These are phyloP conservation scores for Oreochromis niloticus DNA, from an alignment of 2,113 vertebrate species.

Conservation along the genomic window DNA sequence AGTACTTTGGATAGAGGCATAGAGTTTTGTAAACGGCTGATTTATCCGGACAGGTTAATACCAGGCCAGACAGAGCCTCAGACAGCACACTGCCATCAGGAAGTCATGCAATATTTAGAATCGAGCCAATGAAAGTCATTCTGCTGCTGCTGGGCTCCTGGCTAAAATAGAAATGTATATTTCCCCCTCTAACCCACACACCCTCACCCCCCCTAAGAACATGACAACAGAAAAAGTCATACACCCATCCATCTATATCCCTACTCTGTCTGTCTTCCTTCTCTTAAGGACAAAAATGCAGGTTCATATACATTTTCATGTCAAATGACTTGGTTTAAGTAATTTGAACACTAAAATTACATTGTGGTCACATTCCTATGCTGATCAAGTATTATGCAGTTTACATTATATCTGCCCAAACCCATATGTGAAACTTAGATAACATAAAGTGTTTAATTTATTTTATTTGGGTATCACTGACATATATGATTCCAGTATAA, in stretches of 20 bases:
- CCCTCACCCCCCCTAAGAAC: not conserved
- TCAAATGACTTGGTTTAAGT: not conserved
- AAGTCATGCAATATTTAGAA: constrained; percentile 80
- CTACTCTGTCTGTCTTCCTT: not conserved
- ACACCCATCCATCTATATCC: not conserved
- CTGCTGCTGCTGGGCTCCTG: constrained; percentile 44
- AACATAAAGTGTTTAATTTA: not conserved
- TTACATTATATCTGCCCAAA: not conserved
- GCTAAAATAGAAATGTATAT: constrained; percentile 67
- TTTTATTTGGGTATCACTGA: not conserved
- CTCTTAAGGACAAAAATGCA: not conserved
- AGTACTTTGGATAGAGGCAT: constrained; percentile 13
- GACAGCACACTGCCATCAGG: constrained; percentile 72
- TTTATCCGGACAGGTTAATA: constrained; percentile 80
- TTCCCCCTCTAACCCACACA: not conserved
- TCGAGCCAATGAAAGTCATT: constrained; percentile 66
- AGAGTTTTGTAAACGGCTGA: constrained; percentile 65
- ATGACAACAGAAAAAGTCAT: not conserved
- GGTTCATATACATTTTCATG: not conserved
- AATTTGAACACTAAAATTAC: not conserved
- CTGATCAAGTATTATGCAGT: not conserved
- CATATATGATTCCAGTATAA: not conserved
- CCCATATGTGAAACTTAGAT: not conserved
- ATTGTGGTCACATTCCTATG: not conserved
- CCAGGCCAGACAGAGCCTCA: constrained; percentile 64